Evolutionary conservation across 2,797 vertebrate species (phyloP).

Genomic region (Alosa sapidissima): DNA sequence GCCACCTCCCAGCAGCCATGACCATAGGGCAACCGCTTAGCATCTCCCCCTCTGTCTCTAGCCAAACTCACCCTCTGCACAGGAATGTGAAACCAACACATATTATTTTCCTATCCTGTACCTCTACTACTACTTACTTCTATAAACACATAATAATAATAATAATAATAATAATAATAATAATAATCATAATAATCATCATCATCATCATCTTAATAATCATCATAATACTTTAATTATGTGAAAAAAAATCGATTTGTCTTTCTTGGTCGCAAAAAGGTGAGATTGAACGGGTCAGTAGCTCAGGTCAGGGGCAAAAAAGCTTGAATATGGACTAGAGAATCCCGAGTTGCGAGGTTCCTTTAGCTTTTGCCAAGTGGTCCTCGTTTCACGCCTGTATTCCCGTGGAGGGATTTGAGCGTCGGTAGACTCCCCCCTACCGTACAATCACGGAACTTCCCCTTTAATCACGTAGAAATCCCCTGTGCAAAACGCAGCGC

Average conservation of each 20-base stretch:
- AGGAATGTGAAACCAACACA: neutral
- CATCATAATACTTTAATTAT: neutral
- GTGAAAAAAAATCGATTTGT: neutral
- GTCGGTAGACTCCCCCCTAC: constrained; percentile 59
- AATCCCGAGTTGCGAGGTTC: constrained; percentile 36
- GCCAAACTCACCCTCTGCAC: neutral
- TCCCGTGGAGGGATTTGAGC: constrained; percentile 40
- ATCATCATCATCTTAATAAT: neutral
- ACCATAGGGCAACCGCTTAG: constrained; percentile 44
- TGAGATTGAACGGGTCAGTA: neutral
- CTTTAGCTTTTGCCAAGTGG: neutral
- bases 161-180: neutral
- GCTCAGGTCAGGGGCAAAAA: neutral
- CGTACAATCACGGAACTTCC: constrained; percentile 51
- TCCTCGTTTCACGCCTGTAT: constrained; percentile 33
- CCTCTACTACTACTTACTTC: neutral
- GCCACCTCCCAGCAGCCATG: constrained; percentile 54
- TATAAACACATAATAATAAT: neutral
- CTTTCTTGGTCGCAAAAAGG: neutral
- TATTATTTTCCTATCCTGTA: neutral
- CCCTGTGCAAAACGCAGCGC: constrained; percentile 29
- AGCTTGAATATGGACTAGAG: constrained; percentile 32
- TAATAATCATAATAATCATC: neutral
- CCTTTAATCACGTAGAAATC: constrained; percentile 26
- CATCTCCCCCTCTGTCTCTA: constrained; percentile 16